Evolutionary conservation across 2,797 vertebrate species (phyloP), one percentile per base, ranked within the genome.

Genomic region (Alectoris magna): DNA sequence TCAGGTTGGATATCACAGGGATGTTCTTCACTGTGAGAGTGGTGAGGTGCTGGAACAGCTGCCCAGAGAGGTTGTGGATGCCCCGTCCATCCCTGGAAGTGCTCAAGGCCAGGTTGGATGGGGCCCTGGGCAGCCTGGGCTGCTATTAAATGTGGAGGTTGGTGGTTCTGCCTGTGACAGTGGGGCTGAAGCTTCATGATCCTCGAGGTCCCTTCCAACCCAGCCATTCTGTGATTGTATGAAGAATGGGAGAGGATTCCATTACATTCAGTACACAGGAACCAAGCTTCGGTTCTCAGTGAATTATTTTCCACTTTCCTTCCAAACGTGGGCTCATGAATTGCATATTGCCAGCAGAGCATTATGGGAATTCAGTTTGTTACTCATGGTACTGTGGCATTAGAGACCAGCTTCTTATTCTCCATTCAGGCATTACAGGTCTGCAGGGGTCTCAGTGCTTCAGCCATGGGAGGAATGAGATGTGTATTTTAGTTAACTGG

Each of bases 281-380:
- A 75, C 43, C 11, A 75, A 81, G 6, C 56, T 39, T 95, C 10
- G 38, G 81, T 92, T 93, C 81, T 49, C 71, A 31, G 19, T 11
- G 22, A 29, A 84, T 87, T 88, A 34, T 71, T 81, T 88, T 72
- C 39, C 87, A 17, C 43, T 90, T 95, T 58, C 43, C 23, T 87
- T 78, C 48, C 39, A 70, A 69, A 13, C 24, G 79, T 81, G 55
- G 13, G 36, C 36, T 93, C 14, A 44, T 68, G 67, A 91, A 73
- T 81, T 85, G 31, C 62, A 9, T 11, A 26, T 60, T 53, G 43
- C 60, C 80, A 84, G 51, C 49, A 88, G 71, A 60, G 66, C 76
- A 48, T 7, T 19, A 68, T 78, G 79, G 51, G 63, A 36, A 56
- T 82, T 90, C 53, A 44, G 51, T 63, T 91, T 66, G 38, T 91